A percentile compares a stretch with the other conserved stretches of the same genome.
phyloP scores from a whole-genome alignment of 2,797 vertebrate species.

The Pygocentrus nattereri region DNA sequence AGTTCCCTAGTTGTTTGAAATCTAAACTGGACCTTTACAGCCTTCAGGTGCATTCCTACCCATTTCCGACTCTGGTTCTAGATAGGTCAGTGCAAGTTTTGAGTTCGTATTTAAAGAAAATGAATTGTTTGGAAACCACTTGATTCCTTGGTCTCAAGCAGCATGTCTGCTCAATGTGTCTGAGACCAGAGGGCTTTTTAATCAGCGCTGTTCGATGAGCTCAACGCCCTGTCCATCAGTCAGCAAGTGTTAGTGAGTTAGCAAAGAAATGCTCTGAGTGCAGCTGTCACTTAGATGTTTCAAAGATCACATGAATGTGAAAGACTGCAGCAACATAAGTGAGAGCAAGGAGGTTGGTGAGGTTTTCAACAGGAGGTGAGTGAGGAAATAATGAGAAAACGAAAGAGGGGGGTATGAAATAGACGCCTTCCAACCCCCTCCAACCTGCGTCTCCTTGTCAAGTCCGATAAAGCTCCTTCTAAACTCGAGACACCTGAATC shows the following conservation, averaged over 20 bases:
- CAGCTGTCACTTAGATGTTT: constrained; percentile 43
- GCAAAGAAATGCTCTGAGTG: constrained; percentile 2
- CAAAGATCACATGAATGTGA: constrained; percentile 46
- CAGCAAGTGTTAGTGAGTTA: constrained; percentile 25
- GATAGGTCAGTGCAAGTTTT: constrained; percentile 9
- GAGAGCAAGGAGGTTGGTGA: constrained; percentile 25
- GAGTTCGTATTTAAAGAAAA: neutral
- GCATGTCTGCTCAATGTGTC: neutral
- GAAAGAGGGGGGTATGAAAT: neutral
- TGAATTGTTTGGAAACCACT: constrained; percentile 4
- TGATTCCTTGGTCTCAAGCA: constrained; percentile 1
- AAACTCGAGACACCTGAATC: constrained; percentile 47
- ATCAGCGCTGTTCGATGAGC: constrained; percentile 43
- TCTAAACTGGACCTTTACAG: no score
- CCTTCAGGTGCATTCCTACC: no score
- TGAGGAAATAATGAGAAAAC: constrained; percentile 18
- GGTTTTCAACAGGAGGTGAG: constrained; percentile 28
- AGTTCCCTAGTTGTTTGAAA: no score
- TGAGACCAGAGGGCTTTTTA: constrained; percentile 24
- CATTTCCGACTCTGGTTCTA: neutral
- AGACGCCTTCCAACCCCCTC: constrained; percentile 33
- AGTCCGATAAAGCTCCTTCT: constrained; percentile 49
- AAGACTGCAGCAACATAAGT: constrained; percentile 36
- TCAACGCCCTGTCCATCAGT: constrained; percentile 48
- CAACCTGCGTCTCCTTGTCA: constrained; percentile 45